Evolutionary conservation across 2,888 invertebrate species (phyloP), one percentile per base, ranked within the genome.

Genomic region (Xylota segnis): DNA sequence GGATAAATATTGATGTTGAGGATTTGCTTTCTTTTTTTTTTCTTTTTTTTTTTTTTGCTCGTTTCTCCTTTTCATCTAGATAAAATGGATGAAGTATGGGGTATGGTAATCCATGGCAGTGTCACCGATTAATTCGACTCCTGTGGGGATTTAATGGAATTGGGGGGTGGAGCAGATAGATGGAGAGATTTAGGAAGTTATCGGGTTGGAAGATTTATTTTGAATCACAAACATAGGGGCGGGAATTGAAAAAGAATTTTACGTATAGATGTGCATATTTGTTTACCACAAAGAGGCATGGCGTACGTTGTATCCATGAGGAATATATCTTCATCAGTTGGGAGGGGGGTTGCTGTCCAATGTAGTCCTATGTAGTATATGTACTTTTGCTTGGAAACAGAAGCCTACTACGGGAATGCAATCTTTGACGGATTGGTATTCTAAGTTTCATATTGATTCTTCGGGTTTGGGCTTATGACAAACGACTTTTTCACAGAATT

Each of bases 1-100:
- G 63, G 43, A 70, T 84, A 74, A 84, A 84, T 75, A 79, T 79
- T 84, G 84, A 81, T 84, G 70, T 63, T 66, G 56, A 16, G 40
- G 9, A 61, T 52, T 29, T 45, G 56, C 37, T 70, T 6, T 32
- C 37, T 47, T 56, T 16, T 34, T 37, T 16, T 37, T 32, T 16
- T 47, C 23, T 45, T 56, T 56, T 16, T 34, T 37, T 16, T 37
- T 32, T 27, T 47, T n/a, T n/a, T n/a, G n/a, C 23, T 23, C 23
- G 1, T 3, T 23, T 23, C 23, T 23, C 23, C 3, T 23, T 23
- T 23, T n/a, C 10, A 12, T 66, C 56, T 50, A 0, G 58, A 18
- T 43, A n/a, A 10, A 37, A 10, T n/a, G 40, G 7, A 32, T 43
- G 45, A 14, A 2, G 10, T 14, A 29, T 18, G 7, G 14, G 12